Evolutionary conservation across 2,113 vertebrate genomes (phyloP).

Genomic region (Coturnix japonica): DNA sequence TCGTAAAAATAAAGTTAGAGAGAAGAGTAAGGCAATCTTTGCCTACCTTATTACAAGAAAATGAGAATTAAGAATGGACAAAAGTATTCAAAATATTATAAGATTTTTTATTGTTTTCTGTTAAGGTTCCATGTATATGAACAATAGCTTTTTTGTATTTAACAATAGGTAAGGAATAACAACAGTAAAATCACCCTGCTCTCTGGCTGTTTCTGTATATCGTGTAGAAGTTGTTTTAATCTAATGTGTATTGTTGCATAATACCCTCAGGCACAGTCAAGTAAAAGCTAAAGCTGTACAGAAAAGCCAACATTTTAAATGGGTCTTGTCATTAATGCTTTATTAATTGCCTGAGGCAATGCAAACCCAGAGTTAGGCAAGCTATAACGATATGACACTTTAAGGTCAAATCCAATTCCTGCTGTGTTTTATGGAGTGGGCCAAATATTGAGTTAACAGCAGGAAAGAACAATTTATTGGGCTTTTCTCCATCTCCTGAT

Average conservation of each 20-base stretch:
- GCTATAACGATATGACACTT: slow-evolving; percentile 96
- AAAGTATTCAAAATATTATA: slow-evolving; percentile 16
- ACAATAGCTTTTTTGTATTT: slow-evolving; percentile 43
- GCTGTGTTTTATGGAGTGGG: slow-evolving; percentile 87
- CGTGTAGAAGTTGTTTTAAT: slow-evolving; percentile 78
- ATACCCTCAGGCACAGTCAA: slow-evolving; percentile 81
- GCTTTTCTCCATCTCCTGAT: slow-evolving; percentile 74
- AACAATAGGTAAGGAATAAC: slow-evolving; percentile 65
- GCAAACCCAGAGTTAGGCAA: slow-evolving; percentile 84
- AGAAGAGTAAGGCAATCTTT: background rate
- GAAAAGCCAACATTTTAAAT: slow-evolving; percentile 95
- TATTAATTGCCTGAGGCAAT: slow-evolving; percentile 96
- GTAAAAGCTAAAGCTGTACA: slow-evolving; percentile 88
- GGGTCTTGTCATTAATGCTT: slow-evolving; percentile 99
- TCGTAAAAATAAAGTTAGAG: background rate
- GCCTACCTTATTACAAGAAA: background rate
- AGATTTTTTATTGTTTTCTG: background rate
- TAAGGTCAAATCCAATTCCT: slow-evolving; percentile 94
- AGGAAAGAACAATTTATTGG: slow-evolving; percentile 84
- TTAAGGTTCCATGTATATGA: background rate
- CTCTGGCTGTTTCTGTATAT: slow-evolving; percentile 60
- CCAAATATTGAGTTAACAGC: slow-evolving; percentile 90
- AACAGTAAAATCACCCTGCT: slow-evolving; percentile 65
- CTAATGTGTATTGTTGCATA: slow-evolving; percentile 80
- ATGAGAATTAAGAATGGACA: background rate